These are phyloP conservation scores for Dolichotis patagonum DNA, from an alignment of 2,113 vertebrate genomes.

Conservation along the genomic window DNA sequence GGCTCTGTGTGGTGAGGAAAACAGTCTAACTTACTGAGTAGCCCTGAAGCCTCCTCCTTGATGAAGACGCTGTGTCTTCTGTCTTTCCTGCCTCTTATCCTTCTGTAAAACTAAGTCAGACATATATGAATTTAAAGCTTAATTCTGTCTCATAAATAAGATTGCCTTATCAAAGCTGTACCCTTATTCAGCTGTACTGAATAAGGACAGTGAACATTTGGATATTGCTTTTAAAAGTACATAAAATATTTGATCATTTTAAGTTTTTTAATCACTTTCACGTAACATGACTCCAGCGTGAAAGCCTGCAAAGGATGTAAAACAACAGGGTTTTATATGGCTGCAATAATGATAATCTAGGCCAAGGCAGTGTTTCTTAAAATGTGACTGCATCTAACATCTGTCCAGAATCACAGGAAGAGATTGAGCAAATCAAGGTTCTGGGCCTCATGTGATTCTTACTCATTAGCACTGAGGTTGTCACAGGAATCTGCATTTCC, in stretches of 20 bases:
- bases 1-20: not conserved
- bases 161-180: not conserved
- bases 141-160: not conserved
- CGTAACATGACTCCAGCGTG: not conserved
- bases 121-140: not conserved
- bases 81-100: not conserved
- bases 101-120: not conserved
- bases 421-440: not conserved
- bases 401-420: not conserved
- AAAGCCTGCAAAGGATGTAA: not conserved
- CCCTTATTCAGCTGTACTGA: not conserved
- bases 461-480: not conserved
- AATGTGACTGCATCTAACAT: not conserved
- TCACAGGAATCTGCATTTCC: not conserved
- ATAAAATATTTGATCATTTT: not conserved
- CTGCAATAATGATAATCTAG: not conserved
- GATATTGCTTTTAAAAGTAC: constrained; percentile 23
- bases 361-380: not conserved
- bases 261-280: not conserved
- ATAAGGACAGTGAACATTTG: not conserved
- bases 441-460: not conserved
- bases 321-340: not conserved
- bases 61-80: not conserved
- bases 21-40: not conserved
- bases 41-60: not conserved